Conservation (phyloP, 92 coral and sea anemone species). For the Diadumene lineata region DNA sequence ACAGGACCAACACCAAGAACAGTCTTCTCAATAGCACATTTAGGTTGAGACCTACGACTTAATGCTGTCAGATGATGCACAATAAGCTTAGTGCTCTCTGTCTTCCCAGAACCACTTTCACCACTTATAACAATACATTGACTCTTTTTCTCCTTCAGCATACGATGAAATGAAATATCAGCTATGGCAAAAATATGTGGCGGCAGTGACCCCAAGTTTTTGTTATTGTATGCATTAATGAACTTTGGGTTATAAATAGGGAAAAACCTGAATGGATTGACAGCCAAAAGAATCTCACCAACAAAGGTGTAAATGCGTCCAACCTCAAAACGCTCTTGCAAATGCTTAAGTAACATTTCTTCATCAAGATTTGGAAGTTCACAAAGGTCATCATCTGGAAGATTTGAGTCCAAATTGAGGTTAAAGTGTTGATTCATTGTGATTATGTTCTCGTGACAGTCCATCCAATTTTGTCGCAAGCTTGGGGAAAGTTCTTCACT, state of each 20-base stretch:
- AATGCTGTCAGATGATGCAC: slow-evolving; percentile 97
- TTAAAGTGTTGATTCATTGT: slow-evolving; percentile 52
- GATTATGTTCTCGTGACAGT: slow-evolving; percentile 91
- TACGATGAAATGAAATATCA: slow-evolving; percentile 93
- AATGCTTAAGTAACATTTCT: slow-evolving; percentile 79
- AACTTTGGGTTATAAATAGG: slow-evolving; percentile 98
- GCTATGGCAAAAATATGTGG: slow-evolving; percentile 99
- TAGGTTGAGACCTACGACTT: slow-evolving; percentile 84
- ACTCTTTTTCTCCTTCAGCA: slow-evolving; percentile 88
- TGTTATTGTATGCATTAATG: slow-evolving; percentile 83
- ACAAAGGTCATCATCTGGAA: slow-evolving; percentile 92
- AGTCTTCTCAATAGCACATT: slow-evolving; percentile 90
- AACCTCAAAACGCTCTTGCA: slow-evolving; percentile 77
- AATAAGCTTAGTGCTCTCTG: slow-evolving; percentile 93
- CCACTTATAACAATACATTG: slow-evolving; percentile 98
- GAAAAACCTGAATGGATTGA: slow-evolving; percentile 95
- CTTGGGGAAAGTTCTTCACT: slow-evolving; percentile 34
- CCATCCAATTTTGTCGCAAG: slow-evolving; percentile 89
- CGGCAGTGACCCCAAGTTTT: slow-evolving; percentile 87
- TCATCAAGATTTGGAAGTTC: slow-evolving; percentile 84
- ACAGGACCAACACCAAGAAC: slow-evolving; percentile 98
- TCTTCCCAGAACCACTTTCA: slow-evolving; percentile 98
- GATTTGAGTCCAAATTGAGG: slow-evolving; percentile 72
- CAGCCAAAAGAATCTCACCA: slow-evolving; percentile 95
- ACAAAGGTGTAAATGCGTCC: slow-evolving; percentile 97